phyloP scores from a whole-genome alignment of 2,888 invertebrate species.

The Carpatolechia fugitivella region DNA sequence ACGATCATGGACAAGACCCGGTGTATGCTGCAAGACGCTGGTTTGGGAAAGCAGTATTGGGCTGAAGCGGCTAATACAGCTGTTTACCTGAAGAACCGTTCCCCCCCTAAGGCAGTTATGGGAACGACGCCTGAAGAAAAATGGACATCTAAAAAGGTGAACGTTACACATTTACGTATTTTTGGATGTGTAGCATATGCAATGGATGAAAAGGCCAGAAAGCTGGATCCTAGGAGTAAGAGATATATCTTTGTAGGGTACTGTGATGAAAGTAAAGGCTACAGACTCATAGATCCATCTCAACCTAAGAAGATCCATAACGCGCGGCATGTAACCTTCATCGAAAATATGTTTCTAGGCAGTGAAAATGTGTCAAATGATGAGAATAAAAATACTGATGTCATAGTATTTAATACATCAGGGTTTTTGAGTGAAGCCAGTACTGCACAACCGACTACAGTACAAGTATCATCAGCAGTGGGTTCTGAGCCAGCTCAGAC shows the following conservation, averaged over 20 bases:
- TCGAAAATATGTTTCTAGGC: conserved; percentile 8
- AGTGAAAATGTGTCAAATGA: not conserved
- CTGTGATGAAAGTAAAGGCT: conserved; percentile 14
- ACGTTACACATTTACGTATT: conserved; percentile 17
- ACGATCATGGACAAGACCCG: not conserved
- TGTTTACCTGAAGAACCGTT: conserved; percentile 22
- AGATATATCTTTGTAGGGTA: conserved; percentile 18
- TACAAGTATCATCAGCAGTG: not conserved
- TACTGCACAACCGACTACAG: not conserved
- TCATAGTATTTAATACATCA: not conserved
- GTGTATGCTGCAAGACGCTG: no score
- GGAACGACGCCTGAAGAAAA: conserved; percentile 22
- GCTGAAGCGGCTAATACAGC: conserved; percentile 25
- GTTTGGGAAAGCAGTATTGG: conserved; percentile 17
- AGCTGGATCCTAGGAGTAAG: conserved; percentile 21
- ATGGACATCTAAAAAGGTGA: conserved; percentile 20
- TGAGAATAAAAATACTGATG: conserved; percentile 1
- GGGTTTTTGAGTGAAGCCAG: not conserved
- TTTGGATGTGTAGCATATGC: conserved; percentile 26
- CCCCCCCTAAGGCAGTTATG: conserved; percentile 21
- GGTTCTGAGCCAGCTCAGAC: not conserved
- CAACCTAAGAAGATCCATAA: conserved; percentile 13
- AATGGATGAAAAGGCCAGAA: conserved; percentile 17
- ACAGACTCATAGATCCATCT: conserved; percentile 19
- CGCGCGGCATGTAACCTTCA: conserved; percentile 21